A percentile compares a stretch with the other conserved stretches of the same genome.
Conservation (phyloP, 2,888 invertebrate genomes). For the Parnassius smintheus region DNA sequence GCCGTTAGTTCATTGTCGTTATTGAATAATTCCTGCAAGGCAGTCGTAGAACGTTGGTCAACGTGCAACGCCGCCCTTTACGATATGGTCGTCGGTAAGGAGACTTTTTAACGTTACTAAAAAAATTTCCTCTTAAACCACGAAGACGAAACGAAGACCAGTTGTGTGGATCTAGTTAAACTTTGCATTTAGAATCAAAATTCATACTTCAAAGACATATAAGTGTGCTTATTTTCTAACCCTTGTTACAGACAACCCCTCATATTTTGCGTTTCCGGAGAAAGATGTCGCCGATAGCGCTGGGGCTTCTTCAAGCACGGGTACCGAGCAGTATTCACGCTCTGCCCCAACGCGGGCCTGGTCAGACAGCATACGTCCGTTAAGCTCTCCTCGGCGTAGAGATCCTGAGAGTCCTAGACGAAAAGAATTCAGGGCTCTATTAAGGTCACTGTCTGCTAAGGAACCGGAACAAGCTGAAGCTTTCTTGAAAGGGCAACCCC, state of each 20-base stretch:
- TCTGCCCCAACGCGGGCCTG: slow-evolving; percentile 86
- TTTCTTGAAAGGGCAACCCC: slow-evolving; percentile 85
- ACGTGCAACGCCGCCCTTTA: slow-evolving; percentile 32
- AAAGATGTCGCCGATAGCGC: slow-evolving; percentile 65
- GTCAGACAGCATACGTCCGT: slow-evolving; percentile 59
- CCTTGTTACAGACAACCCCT: slow-evolving; percentile 86
- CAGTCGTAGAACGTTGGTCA: slow-evolving; percentile 47
- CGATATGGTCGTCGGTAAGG: slow-evolving; percentile 35
- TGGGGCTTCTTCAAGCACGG: slow-evolving; percentile 44
- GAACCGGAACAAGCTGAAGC: slow-evolving; percentile 83
- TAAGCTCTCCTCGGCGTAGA: slow-evolving; percentile 61
- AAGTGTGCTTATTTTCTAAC: neutral
- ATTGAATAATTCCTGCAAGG: slow-evolving; percentile 74
- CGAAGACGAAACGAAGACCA: too few relatives aligned
- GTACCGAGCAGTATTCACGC: slow-evolving; percentile 81
- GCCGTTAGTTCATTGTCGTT: slow-evolving; percentile 76
- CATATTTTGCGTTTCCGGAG: slow-evolving; percentile 86
- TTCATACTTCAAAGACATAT: neutral
- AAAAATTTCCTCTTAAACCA: too few relatives aligned
- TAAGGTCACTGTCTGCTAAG: slow-evolving; percentile 84
- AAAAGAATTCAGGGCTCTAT: slow-evolving; percentile 80
- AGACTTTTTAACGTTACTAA: neutral
- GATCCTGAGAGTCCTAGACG: slow-evolving; percentile 71
- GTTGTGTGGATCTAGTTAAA: too few relatives aligned
- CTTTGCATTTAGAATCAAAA: neutral